Evolutionary conservation across 2,888 invertebrate species (phyloP), one percentile per base, ranked within the genome.

Genomic region (Epinotia ramella): DNA sequence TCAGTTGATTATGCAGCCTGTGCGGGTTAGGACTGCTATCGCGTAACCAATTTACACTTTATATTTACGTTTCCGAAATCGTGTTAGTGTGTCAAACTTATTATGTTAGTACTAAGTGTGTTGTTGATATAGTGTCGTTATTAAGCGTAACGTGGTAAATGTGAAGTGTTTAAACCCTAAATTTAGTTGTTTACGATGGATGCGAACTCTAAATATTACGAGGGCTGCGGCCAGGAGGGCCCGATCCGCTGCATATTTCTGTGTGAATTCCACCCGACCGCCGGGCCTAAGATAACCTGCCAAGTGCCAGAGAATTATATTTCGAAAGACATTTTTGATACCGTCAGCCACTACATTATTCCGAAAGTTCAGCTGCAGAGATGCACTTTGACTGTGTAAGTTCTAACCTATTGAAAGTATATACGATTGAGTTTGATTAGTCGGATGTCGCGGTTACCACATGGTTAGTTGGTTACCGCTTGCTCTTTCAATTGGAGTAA

Each of bases 221-320:
- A 95, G 89, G 95, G 95, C 65, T 95, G 95, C 81, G 95, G 95
- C 57, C 95, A 95, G 85, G 96, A 96, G 89, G 96, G 96, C 60
- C 96, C 96, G 4, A 96, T 97, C 83, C 95, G 96, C 81, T 97
- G 97, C 86, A 97, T 97, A 94, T 97, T 97, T 92, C 95, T 97
- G 85, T 97, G 97, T 84, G 97, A 96, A 93, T 96, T 97, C 90
- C 96, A 97, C 87, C 96, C 96, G 12, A 96, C 96, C 20, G 96
- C 96, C 65, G 97, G 97, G 1, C 97, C 97, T 16, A 97, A 96
- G 90, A 97, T 97, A 85, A 96, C 96, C 56, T 97, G 97, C 87
- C 97, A 97, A 95, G 97, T 97, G 78, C 97, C 97, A 68, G 96
- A 96, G 81, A 96, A 97, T 86, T 96, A 96, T 86, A 96, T 98